Conservation (phyloP, 2,888 invertebrate genomes). For the Myopa tessellatipennis region DNA sequence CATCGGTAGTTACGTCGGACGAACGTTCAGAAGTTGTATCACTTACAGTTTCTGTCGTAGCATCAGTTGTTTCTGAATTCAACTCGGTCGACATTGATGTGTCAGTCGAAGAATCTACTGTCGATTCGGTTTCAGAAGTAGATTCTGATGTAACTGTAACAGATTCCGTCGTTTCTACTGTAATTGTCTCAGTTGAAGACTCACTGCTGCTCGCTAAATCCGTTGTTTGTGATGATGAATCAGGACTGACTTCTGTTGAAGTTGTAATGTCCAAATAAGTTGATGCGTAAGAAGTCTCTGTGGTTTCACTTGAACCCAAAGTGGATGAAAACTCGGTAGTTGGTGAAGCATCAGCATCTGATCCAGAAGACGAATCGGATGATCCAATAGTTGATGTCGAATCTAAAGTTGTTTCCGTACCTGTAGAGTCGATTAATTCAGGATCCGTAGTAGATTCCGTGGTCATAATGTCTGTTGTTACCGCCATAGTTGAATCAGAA, state of each 20-base stretch:
- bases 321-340: slow-evolving; percentile 25
- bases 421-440: not conserved
- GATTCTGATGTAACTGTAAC: slow-evolving; percentile 37
- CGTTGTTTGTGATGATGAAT: slow-evolving; percentile 21
- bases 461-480: slow-evolving; percentile 48
- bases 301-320: slow-evolving; percentile 11
- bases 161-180: slow-evolving; percentile 13
- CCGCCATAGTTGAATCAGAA: slow-evolving; percentile 40
- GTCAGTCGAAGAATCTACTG: slow-evolving; percentile 23
- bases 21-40: slow-evolving; percentile 38
- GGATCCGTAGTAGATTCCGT: slow-evolving; percentile 41
- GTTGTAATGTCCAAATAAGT: slow-evolving; percentile 36
- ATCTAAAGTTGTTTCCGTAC: not conserved
- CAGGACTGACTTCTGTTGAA: slow-evolving; percentile 36
- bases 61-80: slow-evolving; percentile 23
- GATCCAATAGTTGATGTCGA: slow-evolving; percentile 40
- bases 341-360: slow-evolving; percentile 45
- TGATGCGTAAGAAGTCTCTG: slow-evolving; percentile 26
- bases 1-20: slow-evolving; percentile 31
- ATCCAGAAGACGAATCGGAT: slow-evolving; percentile 48
- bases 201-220: slow-evolving; percentile 7
- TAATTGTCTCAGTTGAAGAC: not conserved
- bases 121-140: slow-evolving; percentile 31
- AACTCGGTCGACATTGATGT: slow-evolving; percentile 23
- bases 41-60: slow-evolving; percentile 5